Evolutionary conservation across 1,140 invertebrate species (phyloP), one percentile per base, ranked within the genome.

Genomic region (Trialeurodes vaporariorum): DNA sequence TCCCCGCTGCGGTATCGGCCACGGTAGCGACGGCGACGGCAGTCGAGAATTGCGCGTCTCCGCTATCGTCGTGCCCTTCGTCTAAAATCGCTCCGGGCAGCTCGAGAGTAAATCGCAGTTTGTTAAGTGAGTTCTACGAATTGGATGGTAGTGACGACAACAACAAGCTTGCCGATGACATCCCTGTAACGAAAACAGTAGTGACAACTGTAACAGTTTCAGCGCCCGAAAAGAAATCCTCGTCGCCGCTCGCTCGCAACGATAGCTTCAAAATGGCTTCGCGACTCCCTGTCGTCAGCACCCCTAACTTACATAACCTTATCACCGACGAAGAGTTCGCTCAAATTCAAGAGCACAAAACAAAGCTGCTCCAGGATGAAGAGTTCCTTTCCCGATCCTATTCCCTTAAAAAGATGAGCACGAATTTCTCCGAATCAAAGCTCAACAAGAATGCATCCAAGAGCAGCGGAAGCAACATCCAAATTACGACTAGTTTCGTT

Each of bases 241-340:
- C 5, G 34, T 17, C 34, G 34, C 34, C 34, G 34, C 27, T 59
- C 24, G 5, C 49, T 21, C 26, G 27, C 17, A 61, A 49, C 34
- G 27, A 27, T 27, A 68, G 81, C 59, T 25, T 24, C 25, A 69
- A 64, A 25, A 75, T 75, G 74, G 69, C 71, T 59, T 71, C 71
- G 21, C 66, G 70, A 64, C 67, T 70, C 17, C 69, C 73, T 12
- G 83, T 85, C 0, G 79, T 81, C 27, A 86, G 85, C 66, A 87
- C 86, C 21, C 86, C 86, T 0, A 85, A 88, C 76, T 72, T 88
- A 22, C 81, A 82, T 59, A 34, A 79, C 79, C 2, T 49, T 17
- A 49, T 49, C 34, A 49, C 69, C 17, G 66, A 72, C 27, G 72
- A 71, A 61, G 34, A 78, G n/a, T 63, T 75, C 11, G 73, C 61